A percentile compares a stretch with the other conserved stretches of the same genome.
phyloP scores from a whole-genome alignment of 2,797 vertebrate species.

The Thripadectes ignobilis region DNA sequence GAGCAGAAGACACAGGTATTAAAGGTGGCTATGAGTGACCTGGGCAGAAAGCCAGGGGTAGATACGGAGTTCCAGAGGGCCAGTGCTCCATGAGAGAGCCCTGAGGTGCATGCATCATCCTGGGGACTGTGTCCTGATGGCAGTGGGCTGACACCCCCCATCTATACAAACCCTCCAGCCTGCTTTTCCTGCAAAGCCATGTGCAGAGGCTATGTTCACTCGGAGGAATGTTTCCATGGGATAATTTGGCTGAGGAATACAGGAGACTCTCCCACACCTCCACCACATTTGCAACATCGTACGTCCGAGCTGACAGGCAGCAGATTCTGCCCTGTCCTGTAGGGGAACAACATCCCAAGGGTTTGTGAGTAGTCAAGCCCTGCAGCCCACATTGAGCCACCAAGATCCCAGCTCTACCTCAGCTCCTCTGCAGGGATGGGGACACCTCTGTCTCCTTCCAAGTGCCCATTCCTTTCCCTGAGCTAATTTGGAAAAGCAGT shows the following conservation, averaged over 20 bases:
- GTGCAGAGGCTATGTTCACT: rapidly evolving
- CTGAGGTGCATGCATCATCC: background rate
- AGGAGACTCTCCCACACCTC: rapidly evolving
- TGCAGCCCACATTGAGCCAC: background rate
- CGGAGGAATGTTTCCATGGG: background rate
- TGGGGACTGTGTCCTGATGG: rapidly evolving
- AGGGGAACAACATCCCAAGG: background rate
- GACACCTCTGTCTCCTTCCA: background rate
- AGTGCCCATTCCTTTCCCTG: background rate
- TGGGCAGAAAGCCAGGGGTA: background rate
- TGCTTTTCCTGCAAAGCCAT: background rate
- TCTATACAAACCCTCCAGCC: background rate
- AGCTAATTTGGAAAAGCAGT: background rate
- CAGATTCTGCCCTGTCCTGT: rapidly evolving
- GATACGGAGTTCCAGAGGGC: background rate
- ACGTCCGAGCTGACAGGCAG: rapidly evolving
- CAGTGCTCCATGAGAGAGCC: background rate
- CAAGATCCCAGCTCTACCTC: background rate
- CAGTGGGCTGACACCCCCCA: rapidly evolving
- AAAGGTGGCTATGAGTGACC: background rate
- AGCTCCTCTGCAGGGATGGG: background rate
- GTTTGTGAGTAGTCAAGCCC: background rate
- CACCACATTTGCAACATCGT: background rate
- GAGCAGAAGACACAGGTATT: background rate
- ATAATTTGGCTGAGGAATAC: background rate